Evolutionary conservation across 2,888 invertebrate species (phyloP), one percentile per base, ranked within the genome.

Genomic region (Lepeophtheirus nordmannii): DNA sequence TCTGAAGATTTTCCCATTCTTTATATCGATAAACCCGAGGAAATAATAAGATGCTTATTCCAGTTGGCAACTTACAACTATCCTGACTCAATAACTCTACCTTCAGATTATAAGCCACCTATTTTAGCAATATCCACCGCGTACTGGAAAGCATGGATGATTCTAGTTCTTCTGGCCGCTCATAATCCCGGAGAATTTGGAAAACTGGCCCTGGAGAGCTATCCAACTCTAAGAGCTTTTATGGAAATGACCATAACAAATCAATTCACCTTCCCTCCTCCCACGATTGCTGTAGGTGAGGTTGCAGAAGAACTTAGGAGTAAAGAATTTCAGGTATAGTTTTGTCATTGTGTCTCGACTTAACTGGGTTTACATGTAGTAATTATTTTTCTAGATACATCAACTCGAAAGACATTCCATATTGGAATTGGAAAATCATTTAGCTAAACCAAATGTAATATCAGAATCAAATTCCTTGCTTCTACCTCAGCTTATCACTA

Each of bases 231-330:
- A 70, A 81, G 88, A 69, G 85, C 86, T 72, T 80, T 96, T 70
- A 92, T 96, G 82, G 94, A 96, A 79, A 91, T 91, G 85, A 90
- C 91, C 72, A 96, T 96, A 74, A 96, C 94, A 11, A 90, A 88
- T 85, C 86, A 74, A 78, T 80, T 78, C 56, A 58, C 68, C 8
- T 86, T 83, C 73, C 86, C 86, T 11, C 84, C 85, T 22, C 83
- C 84, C 1, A 83, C 85, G 0, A 81, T 82, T 76, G 78, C 81
- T 0, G 73, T 78, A 12, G 78, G 80, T 1, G 81, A 82, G 69
- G 77, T 80, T 57, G 80, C 79, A 62, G 81, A 82, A 57, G 82
- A 83, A 69, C 79, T 82, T 62, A 78, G 79, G 67, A 78, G 80
- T 2, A 83, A 84, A 70, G 86, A 86, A 73, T 73, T 83, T 46